Base-by-base conservation (phyloP, 2,797 vertebrate species). In the Rachycentron canadum region DNA sequence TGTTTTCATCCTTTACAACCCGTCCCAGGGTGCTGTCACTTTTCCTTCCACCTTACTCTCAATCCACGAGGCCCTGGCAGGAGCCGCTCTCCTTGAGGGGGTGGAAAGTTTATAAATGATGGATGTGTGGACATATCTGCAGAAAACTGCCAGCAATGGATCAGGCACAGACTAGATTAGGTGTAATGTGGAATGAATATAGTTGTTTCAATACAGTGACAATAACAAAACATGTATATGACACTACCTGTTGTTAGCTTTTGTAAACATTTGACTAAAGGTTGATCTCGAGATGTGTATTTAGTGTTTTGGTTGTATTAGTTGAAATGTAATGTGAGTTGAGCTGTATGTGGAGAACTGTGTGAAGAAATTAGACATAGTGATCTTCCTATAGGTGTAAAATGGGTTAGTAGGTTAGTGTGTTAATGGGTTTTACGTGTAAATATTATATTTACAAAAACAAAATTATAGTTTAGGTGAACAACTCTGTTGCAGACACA, bases 41-140 rank as follows among this genome's bases (percentile, higher is more conserved):
- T 65, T 38, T 43, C 52, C 11, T 14, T 43, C 25, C 17, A 23
- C 7, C 2, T 45, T 6, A 19, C 16, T 32, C 12, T 43, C 40
- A 21, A n/a, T 26, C 26, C 28, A 14, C 11, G 21, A 36, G 10
- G 14, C 11, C 12, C 53, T 43, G 1, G 28, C 25, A 53, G 41
- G 28, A 25, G 25, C 49, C 36, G 6, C 36, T 34, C 14, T 19
- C 23, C 16, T 49, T 16, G 23, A 38, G 40, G 55, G 59, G 56
- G 43, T 50, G 23, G 10, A 38, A 38, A 40, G 9, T 36, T 49
- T 49, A 25, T 21, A 10, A 50, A 19, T 32, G 62, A 53, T 43
- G n/a, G 26, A n/a, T 23, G 55, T 59, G 34, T 64, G 52, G 34
- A 58, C 53, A 17, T 52, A 41, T 66, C 41, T 57, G 26, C 23